Evolutionary conservation across 2,888 invertebrate genomes (phyloP), one percentile per base, ranked within the genome.

Genomic region (Agrochola litura): DNA sequence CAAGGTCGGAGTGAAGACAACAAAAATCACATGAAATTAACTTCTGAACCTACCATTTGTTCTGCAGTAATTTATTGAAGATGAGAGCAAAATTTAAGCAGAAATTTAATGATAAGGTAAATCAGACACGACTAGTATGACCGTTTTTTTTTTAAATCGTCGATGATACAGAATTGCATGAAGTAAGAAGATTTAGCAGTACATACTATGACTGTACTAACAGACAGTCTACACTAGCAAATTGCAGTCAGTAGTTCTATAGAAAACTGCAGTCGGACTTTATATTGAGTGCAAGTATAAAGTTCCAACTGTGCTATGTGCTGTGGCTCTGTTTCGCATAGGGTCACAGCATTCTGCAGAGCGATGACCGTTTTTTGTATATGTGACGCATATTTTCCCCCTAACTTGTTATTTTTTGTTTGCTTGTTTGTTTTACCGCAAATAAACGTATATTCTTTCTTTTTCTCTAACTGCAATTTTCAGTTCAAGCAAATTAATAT

Each of bases 1-100:
- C 91, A 91, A 93, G 91, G 92, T 91, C 91, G 89, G 66, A 72
- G 74, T 75, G 74, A 83, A 85, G 83, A 77, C 3, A 56, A 65
- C 52, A 56, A 63, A 63, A 67, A 56, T 30, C 37, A 22, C 12
- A 64, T 16, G 30, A 22, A 25, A 22, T 25, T 9, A 9, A 61
- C 9, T 79, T 65, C 25, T 67, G 30, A 54, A 30, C 6, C 16
- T 37, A 56, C 10, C 16, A 41, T 67, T 46, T 52, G 22, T n/a
- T 41, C 19, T 30, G 46, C 1, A 46, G 14, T 41, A 16, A n/a
- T 25, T 52, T 30, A 22, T 19, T 25, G 25, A 0, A 56, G 5
- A 41, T 2, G 5, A 43, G 5, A 19, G 9, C 14, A 52, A 19
- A 49, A 49, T 22, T 19, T 0, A 43, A 66, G 10, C 6, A 30